Evolutionary conservation across 2,888 invertebrate genomes (phyloP).

Genomic region (Vannuccia rotundouncinata): DNA sequence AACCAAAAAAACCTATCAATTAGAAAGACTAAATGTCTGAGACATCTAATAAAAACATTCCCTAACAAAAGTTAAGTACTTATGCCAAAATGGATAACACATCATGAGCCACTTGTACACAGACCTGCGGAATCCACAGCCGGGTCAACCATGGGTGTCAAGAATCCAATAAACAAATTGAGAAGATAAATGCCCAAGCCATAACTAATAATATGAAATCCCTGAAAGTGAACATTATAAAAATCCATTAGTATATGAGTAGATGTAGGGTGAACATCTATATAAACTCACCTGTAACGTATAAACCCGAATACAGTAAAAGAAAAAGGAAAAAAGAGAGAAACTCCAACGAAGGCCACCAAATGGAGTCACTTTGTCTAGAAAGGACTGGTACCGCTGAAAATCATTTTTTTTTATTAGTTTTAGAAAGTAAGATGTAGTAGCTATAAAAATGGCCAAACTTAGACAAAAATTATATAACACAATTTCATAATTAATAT

Average conservation of each 20-base stretch:
- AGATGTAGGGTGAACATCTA: no score
- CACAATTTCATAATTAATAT: no score
- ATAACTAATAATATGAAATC: conserved; percentile 99
- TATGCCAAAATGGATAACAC: neutral
- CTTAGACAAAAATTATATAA: no score
- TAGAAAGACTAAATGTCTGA: no score
- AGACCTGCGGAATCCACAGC: conserved; percentile 5
- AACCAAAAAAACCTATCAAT: no score
- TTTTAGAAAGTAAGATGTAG: no score
- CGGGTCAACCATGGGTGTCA: conserved; percentile 70
- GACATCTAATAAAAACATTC: no score
- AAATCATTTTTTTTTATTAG: no score
- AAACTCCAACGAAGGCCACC: neutral
- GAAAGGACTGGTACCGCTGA: conserved; percentile 18
- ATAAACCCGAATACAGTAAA: conserved; percentile 9
- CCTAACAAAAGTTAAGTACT: neutral
- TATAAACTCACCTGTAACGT: neutral
- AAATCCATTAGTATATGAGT: neutral
- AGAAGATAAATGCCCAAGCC: conserved; percentile 97
- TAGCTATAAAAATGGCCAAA: no score
- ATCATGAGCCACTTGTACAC: neutral
- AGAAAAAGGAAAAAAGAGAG: conserved; percentile 1
- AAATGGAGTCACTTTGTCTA: conserved; percentile 28
- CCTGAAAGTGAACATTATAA: conserved; percentile 67
- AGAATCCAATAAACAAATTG: conserved; percentile 97